Conservation (phyloP, 2,797 vertebrate species). For the Periparus ater region DNA sequence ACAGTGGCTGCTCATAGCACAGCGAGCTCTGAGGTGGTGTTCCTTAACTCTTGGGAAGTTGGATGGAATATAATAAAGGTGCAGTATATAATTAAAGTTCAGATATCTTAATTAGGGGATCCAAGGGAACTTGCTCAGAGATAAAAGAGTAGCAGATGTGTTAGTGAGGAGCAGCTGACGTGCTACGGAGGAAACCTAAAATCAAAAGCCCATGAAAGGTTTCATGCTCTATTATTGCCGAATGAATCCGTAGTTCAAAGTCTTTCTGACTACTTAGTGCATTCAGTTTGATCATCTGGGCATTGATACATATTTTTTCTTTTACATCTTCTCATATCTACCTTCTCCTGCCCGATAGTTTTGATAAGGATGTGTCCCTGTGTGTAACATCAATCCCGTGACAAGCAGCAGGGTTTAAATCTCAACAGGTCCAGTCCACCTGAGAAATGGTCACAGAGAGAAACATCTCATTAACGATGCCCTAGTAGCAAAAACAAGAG, state of each 20-base stretch:
- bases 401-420: background rate
- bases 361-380: conserved; percentile 23
- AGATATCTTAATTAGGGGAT: conserved; percentile 80
- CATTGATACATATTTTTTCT: conserved; percentile 45
- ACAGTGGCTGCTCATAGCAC: fast-evolving
- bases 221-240: conserved; percentile 72
- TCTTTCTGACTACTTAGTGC: conserved; percentile 70
- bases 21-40: background rate
- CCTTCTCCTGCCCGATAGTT: conserved; percentile 41
- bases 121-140: conserved; percentile 74
- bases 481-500: conserved; percentile 16
- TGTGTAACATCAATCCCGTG: background rate
- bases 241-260: conserved; percentile 79
- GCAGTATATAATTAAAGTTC: conserved; percentile 78
- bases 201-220: conserved; percentile 77
- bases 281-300: conserved; percentile 81
- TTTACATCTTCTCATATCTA: conserved; percentile 50
- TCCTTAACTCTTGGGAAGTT: conserved; percentile 57
- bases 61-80: conserved; percentile 62
- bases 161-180: conserved; percentile 73
- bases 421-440: conserved; percentile 31
- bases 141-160: conserved; percentile 81
- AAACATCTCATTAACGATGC: background rate
- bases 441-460: background rate
- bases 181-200: conserved; percentile 75